Evolutionary conservation across 2,113 vertebrate genomes (phyloP).

Genomic region (Lepus americanus): DNA sequence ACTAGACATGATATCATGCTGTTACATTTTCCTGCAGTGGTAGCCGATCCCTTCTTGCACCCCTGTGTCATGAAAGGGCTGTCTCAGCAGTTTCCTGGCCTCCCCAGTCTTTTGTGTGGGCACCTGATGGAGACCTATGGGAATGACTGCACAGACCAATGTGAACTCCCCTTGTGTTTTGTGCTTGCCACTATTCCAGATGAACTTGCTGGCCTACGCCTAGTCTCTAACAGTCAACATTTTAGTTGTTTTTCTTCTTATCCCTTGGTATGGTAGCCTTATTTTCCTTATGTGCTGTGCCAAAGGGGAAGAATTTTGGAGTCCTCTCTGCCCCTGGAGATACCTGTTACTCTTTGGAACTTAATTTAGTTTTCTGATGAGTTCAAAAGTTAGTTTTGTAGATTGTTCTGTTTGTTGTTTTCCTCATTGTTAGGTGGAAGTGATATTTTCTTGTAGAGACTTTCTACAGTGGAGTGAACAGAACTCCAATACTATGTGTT

Average conservation of each 20-base stretch:
- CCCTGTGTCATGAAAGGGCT: not conserved
- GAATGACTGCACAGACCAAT: not conserved
- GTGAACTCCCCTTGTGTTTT: not conserved
- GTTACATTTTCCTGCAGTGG: not conserved
- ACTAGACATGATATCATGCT: not conserved
- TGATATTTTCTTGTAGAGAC: not conserved
- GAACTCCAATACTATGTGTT: not conserved
- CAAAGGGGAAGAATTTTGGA: not conserved
- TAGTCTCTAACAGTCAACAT: not conserved
- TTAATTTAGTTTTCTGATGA: not conserved
- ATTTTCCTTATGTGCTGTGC: not conserved
- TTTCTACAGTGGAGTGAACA: not conserved
- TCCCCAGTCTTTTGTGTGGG: not conserved
- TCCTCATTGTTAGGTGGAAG: not conserved
- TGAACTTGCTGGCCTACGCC: not conserved
- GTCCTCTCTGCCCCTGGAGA: not conserved
- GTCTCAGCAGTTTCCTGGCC: not conserved
- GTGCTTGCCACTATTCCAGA: not conserved
- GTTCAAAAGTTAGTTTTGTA: not conserved
- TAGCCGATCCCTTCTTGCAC: not conserved
- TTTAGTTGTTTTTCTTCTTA: not conserved
- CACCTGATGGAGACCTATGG: not conserved
- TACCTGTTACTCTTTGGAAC: conserved; percentile 17
- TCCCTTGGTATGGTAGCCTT: not conserved
- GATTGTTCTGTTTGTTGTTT: not conserved